Evolutionary conservation across 2,888 invertebrate genomes (phyloP).

Genomic region (Ophion slaviceki): DNA sequence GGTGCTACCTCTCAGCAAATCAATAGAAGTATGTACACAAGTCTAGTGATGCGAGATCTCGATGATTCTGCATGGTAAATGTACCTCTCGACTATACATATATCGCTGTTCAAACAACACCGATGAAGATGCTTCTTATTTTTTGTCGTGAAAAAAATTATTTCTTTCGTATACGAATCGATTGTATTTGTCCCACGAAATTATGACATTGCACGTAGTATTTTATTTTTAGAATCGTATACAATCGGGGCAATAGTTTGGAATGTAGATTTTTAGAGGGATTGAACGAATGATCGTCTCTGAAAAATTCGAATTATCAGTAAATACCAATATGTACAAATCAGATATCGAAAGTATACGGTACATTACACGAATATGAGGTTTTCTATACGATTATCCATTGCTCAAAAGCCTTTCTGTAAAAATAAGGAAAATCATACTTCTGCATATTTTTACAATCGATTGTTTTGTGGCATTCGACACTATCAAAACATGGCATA

Average conservation of each 20-base stretch:
- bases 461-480: no score
- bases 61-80: neutral
- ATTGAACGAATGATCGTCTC: neutral
- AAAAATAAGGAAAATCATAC: no score
- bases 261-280: neutral
- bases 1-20: conserved; percentile 57
- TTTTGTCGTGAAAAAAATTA: neutral
- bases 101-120: neutral
- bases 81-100: neutral
- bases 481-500: no score
- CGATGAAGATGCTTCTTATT: no score
- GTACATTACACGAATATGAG: neutral
- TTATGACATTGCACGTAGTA: no score
- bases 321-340: conserved; percentile 5
- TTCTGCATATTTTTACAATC: no score
- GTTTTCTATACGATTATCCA: neutral
- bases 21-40: conserved; percentile 44
- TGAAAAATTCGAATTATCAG: conserved; percentile 9
- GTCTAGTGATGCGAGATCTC: conserved; percentile 17
- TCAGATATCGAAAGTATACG: conserved; percentile 6
- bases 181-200: no score
- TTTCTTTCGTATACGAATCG: neutral
- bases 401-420: no score
- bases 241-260: conserved; percentile 10
- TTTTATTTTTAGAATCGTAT: conserved; percentile 23